phyloP scores from a whole-genome alignment of 1,140 invertebrate genomes.

The Samia ricini region DNA sequence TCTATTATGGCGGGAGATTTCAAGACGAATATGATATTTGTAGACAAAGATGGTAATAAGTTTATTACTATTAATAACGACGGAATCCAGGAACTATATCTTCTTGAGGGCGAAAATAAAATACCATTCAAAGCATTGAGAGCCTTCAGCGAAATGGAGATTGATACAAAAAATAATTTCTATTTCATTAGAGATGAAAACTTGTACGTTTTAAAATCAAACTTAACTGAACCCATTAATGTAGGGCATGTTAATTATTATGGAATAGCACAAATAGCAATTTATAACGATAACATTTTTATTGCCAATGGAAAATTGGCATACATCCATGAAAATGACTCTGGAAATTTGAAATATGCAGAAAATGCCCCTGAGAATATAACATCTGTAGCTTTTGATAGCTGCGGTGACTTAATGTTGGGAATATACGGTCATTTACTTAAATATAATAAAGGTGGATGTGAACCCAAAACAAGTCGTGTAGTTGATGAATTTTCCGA shows the following conservation, averaged over 20 bases:
- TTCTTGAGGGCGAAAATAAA: slow-evolving; percentile 47
- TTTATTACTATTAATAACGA: slow-evolving; percentile 55
- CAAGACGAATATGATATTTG: slow-evolving; percentile 52
- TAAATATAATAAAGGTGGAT: slow-evolving; percentile 53
- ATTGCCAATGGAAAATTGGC: slow-evolving; percentile 47
- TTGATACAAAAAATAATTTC: slow-evolving; percentile 59
- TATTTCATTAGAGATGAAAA: slow-evolving; percentile 55
- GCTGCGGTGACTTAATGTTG: slow-evolving; percentile 46
- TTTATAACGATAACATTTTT: slow-evolving; percentile 49
- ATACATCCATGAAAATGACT: slow-evolving; percentile 57
- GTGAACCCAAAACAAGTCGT: slow-evolving; percentile 28
- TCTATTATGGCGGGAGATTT: slow-evolving; percentile 37
- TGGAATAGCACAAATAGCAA: slow-evolving; percentile 56
- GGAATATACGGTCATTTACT: slow-evolving; percentile 50
- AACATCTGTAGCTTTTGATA: slow-evolving; percentile 57
- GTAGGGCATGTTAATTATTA: slow-evolving; percentile 49
- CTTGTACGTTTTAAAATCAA: slow-evolving; percentile 48
- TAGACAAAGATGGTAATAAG: slow-evolving; percentile 60
- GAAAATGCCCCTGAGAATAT: slow-evolving; percentile 46
- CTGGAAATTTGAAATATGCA: slow-evolving; percentile 43
- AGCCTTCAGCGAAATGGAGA: slow-evolving; percentile 49
- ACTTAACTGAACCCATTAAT: slow-evolving; percentile 31
- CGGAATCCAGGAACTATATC: slow-evolving; percentile 51
- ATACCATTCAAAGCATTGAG: slow-evolving; percentile 43
- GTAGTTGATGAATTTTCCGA: neutral